These are phyloP conservation scores for Bombus superbus DNA, from an alignment of 1,140 invertebrate genomes.

Conservation along the genomic window DNA sequence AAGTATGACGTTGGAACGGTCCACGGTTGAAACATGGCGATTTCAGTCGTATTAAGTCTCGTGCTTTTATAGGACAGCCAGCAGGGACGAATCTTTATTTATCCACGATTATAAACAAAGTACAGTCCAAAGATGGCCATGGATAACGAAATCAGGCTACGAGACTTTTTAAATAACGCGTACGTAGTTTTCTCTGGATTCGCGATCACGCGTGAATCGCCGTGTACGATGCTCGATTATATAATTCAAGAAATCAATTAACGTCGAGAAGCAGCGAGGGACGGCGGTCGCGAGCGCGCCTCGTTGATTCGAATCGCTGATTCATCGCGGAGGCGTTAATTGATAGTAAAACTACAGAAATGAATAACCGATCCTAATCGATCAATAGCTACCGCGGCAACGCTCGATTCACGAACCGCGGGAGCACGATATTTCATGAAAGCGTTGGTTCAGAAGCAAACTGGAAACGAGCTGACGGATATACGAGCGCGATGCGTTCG, in stretches of 20 bases:
- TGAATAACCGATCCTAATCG: constrained; percentile 71
- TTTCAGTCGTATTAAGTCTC: too few species aligned
- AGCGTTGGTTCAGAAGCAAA: background rate
- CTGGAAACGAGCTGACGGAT: background rate
- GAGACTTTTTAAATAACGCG: constrained; percentile 38
- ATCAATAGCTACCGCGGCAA: constrained; percentile 64
- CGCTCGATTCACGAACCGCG: constrained; percentile 26
- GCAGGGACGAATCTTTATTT: too few species aligned
- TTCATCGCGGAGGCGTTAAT: constrained; percentile 72
- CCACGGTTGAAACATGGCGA: too few species aligned
- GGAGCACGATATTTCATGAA: constrained; percentile 38
- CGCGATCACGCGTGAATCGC: background rate
- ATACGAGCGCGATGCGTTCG: background rate
- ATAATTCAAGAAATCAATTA: constrained; percentile 74
- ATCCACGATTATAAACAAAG: background rate
- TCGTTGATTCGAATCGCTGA: constrained; percentile 59
- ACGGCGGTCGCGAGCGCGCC: constrained; percentile 9
- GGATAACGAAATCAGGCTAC: background rate
- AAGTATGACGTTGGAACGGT: too few species aligned
- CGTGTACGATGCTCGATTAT: constrained; percentile 57
- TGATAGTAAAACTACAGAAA: constrained; percentile 71
- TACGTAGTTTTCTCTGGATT: constrained; percentile 40
- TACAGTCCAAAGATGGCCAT: background rate
- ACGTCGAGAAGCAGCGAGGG: constrained; percentile 61
- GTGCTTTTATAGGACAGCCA: too few species aligned